Percentiles rank a stretch among this genome's conserved stretches.
phyloP scores from a whole-genome alignment of 1,140 invertebrate species.

The Plutomurus gul region DNA sequence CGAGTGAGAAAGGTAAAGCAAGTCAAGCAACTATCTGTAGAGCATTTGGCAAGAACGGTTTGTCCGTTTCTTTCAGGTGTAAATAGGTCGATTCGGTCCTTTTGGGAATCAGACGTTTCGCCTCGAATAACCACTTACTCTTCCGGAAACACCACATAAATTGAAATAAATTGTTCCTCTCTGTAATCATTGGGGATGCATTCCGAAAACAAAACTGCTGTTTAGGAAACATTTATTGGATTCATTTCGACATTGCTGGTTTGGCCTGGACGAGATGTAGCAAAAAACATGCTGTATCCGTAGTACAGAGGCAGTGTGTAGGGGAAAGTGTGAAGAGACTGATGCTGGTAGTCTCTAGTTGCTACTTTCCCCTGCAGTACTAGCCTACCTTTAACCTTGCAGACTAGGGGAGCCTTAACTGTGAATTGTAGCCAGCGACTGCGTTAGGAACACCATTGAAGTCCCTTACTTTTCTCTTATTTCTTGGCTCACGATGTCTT shows the following conservation, averaged over 20 bases:
- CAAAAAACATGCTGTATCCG: too few species aligned
- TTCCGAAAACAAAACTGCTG: conserved; percentile 48
- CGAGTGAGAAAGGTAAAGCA: neutral
- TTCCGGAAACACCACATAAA: conserved; percentile 45
- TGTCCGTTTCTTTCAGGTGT: conserved; percentile 40
- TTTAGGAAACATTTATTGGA: conserved; percentile 52
- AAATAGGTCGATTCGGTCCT: conserved; percentile 38
- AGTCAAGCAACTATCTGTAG: neutral
- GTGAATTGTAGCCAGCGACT: neutral
- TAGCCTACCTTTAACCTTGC: too few species aligned
- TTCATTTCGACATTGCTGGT: conserved; percentile 38
- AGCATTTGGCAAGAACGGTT: conserved; percentile 4
- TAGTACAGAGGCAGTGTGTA: too few species aligned
- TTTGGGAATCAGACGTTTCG: conserved; percentile 34
- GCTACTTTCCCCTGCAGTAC: too few species aligned
- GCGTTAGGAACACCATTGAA: too few species aligned
- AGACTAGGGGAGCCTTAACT: neutral
- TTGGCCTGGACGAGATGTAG: neutral
- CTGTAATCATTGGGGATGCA: conserved; percentile 49
- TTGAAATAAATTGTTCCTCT: conserved; percentile 52
- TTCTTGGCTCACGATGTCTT: neutral
- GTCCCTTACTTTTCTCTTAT: neutral
- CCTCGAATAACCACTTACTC: conserved; percentile 37
- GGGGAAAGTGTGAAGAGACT: too few species aligned
- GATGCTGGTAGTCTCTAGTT: too few species aligned